Conservation (phyloP, 2,888 invertebrate genomes). For the Megalurothrips usitatus region DNA sequence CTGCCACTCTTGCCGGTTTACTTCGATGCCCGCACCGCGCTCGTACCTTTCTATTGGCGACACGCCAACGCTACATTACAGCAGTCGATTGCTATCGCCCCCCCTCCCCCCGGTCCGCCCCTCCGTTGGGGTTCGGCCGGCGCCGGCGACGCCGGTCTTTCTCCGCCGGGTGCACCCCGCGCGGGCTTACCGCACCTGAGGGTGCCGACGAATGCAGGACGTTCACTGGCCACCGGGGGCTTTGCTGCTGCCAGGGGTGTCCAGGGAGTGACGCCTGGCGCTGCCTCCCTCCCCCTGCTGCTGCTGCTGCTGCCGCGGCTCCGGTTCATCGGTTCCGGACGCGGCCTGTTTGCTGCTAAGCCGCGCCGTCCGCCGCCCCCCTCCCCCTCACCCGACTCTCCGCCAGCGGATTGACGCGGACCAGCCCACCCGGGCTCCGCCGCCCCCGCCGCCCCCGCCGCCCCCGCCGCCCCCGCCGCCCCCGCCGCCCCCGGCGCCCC, state of each 20-base stretch:
- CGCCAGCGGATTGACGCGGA: conserved; percentile 3
- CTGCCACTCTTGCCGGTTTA: background rate
- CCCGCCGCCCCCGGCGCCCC: background rate
- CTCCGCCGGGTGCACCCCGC: no score
- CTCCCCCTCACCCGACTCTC: background rate
- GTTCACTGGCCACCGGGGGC: no score
- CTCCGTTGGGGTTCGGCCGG: background rate
- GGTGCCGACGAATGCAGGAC: no score
- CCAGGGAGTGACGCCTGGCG: no score
- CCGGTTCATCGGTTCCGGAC: background rate
- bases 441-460: background rate
- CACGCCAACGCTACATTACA: conserved; percentile 22
- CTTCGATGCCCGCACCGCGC: background rate
- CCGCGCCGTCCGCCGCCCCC: background rate
- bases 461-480: background rate
- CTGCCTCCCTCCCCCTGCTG: no score
- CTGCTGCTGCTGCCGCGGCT: no score
- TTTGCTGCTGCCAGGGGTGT: no score
- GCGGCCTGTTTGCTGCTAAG: background rate
- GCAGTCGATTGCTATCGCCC: conserved; percentile 8
- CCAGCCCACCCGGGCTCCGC: background rate
- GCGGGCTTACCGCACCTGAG: no score
- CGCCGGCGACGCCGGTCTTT: background rate
- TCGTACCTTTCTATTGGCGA: conserved; percentile 8
- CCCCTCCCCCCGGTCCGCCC: background rate